Conservation (phyloP, 1,140 invertebrate species). For the Pseudomyrmex flavicornis region DNA sequence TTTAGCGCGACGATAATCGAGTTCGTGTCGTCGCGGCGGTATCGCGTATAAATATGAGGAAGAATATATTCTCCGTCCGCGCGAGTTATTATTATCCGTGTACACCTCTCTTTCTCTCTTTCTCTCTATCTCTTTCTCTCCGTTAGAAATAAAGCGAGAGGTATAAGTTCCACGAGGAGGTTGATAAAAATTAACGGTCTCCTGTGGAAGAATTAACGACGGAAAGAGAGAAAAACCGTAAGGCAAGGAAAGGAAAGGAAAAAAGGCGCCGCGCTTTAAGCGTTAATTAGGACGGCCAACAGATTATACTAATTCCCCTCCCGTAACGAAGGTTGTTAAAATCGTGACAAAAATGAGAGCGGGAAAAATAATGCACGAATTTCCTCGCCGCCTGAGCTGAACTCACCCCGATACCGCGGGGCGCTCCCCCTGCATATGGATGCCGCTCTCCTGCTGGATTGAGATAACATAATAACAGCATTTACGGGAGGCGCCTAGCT, state of each 20-base stretch:
- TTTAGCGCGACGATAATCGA: constrained; percentile 8
- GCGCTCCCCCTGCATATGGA: constrained; percentile 51
- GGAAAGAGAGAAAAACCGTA: constrained; percentile 55
- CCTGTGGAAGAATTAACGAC: constrained; percentile 51
- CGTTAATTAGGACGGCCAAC: constrained; percentile 65
- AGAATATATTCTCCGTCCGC: constrained; percentile 18
- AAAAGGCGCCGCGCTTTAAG: constrained; percentile 60
- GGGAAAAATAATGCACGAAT: constrained; percentile 65
- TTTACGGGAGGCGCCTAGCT: constrained; percentile 70
- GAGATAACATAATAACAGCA: constrained; percentile 78
- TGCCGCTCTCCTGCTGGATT: constrained; percentile 71
- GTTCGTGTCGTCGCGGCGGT: constrained; percentile 5
- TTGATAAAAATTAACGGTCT: constrained; percentile 62
- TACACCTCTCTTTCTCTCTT: constrained; percentile 30
- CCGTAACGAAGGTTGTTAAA: constrained; percentile 65
- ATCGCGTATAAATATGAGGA: background rate
- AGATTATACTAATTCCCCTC: constrained; percentile 67
- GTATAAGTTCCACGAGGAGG: constrained; percentile 44
- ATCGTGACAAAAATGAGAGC: constrained; percentile 53
- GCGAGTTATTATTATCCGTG: constrained; percentile 43
- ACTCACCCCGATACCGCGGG: constrained; percentile 52
- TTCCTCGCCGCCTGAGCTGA: constrained; percentile 40
- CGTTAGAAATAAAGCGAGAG: constrained; percentile 38
- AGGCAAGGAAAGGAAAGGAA: constrained; percentile 62
- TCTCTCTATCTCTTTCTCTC: constrained; percentile 8